Evolutionary conservation across 2,888 invertebrate genomes (phyloP).

Genomic region (Steinernema carpocapsae): DNA sequence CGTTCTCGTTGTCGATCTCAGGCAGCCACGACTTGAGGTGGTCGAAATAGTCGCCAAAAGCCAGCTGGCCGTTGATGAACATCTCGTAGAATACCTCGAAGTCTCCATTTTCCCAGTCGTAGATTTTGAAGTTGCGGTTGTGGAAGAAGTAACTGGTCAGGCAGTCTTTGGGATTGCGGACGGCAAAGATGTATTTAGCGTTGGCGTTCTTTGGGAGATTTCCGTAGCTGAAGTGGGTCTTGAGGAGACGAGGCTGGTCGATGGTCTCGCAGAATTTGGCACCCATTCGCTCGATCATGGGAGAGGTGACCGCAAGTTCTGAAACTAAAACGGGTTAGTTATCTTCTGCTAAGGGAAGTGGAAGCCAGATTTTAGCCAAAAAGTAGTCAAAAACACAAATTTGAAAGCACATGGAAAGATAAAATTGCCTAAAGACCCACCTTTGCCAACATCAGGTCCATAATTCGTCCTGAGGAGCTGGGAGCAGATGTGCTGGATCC

Average conservation of each 20-base stretch:
- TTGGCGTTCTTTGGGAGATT: conserved; percentile 61
- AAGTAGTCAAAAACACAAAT: too few species aligned
- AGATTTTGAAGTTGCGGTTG: conserved; percentile 66
- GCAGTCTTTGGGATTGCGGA: conserved; percentile 68
- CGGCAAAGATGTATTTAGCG: conserved; percentile 67
- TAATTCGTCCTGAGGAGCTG: conserved; percentile 57
- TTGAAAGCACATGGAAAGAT: neutral
- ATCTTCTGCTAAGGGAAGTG: neutral
- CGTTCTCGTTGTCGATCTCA: conserved; percentile 56
- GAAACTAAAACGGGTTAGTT: conserved; percentile 44
- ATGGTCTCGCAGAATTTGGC: conserved; percentile 59
- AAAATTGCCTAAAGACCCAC: conserved; percentile 34
- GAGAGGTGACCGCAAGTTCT: conserved; percentile 64
- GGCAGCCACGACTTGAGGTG: conserved; percentile 61
- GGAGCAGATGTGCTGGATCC: conserved; percentile 67
- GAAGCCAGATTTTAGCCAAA: neutral
- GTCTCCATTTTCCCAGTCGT: conserved; percentile 62
- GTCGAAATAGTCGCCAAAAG: conserved; percentile 67
- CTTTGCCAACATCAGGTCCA: conserved; percentile 50
- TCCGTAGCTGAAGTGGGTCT: conserved; percentile 63
- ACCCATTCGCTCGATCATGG: conserved; percentile 68
- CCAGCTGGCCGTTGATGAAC: conserved; percentile 56
- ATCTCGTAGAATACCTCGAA: conserved; percentile 65
- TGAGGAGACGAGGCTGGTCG: conserved; percentile 61
- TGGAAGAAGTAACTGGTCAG: conserved; percentile 56